Base-by-base conservation (phyloP, 2,888 invertebrate species). In the Maniola hyperantus region DNA sequence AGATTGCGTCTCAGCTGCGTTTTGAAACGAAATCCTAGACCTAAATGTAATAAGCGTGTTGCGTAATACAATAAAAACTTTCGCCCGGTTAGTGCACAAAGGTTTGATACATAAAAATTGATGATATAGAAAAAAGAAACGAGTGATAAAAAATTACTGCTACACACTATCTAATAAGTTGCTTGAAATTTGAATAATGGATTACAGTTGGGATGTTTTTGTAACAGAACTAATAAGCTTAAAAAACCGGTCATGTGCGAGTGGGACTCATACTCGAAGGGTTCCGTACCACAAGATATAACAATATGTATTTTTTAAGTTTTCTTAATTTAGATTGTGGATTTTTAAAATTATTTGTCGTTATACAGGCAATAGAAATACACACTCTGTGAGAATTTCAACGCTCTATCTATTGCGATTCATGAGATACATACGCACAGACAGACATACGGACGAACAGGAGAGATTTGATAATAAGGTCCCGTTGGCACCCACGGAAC, bases 11-110 rank as follows among this genome's bases (percentile, higher is more conserved):
- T 61, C 48, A 51, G 48, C 15, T 51, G 46, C 66, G 53, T 71
- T 71, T 69, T 64, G 69, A 67, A 71, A 69, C 46, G 36, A 68
- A 65, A 68, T 65, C 58, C 64, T 68, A 71, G 59, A 62, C 58
- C 64, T 51, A 63, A n/a, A 60, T 39, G 48, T 59, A 64, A 50
- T 54, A 44, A 42, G 8, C 6, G 20, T 26, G 54, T 66, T 64
- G 51, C 64, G 61, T 61, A 55, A 69, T 51, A 7, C 13, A 60
- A 68, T 58, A 69, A 69, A 69, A 66, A 65, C 66, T 67, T 69
- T 67, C 66, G 61, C 61, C 36, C 59, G 55, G 39, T 58, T 62
- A 50, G 48, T 51, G 55, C n/a, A 44, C 57, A 58, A 33, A 69
- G 36, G 11, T 61, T 66, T 57, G 61, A 51, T 50, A 46, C 20